phyloP scores from a whole-genome alignment of 2,797 vertebrate species.

The Neomorphus geoffroyi region DNA sequence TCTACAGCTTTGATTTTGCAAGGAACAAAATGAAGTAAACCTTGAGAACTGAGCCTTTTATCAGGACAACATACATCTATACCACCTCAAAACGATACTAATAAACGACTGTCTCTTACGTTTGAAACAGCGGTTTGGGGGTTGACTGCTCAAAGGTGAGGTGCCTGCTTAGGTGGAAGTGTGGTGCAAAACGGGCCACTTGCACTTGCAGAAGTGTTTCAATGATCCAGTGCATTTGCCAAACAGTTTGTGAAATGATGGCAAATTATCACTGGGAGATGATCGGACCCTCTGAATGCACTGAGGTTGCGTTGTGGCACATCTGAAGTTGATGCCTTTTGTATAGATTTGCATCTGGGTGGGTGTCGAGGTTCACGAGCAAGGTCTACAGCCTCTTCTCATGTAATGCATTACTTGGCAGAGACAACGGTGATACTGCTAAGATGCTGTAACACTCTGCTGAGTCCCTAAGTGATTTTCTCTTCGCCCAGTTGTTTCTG shows the following conservation, averaged over 20 bases:
- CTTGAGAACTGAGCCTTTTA: not conserved
- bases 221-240: no score
- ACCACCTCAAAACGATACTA: not conserved
- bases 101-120: not conserved
- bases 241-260: not conserved
- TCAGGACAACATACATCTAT: not conserved
- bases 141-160: not conserved
- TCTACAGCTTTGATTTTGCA: not conserved
- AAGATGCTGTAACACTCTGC: not conserved
- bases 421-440: not conserved
- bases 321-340: not conserved
- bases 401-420: not conserved
- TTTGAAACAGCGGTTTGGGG: not conserved
- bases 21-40: not conserved
- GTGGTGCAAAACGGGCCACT: not conserved
- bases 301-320: not conserved
- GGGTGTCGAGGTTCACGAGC: not conserved
- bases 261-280: not conserved
- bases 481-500: not conserved
- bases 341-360: not conserved
- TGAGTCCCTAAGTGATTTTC: not conserved
- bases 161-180: not conserved
- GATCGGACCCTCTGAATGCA: not conserved
- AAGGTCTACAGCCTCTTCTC: not conserved
- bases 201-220: not conserved